Conservation (phyloP, 2,888 invertebrate genomes). For the Octonoba sinensis region DNA sequence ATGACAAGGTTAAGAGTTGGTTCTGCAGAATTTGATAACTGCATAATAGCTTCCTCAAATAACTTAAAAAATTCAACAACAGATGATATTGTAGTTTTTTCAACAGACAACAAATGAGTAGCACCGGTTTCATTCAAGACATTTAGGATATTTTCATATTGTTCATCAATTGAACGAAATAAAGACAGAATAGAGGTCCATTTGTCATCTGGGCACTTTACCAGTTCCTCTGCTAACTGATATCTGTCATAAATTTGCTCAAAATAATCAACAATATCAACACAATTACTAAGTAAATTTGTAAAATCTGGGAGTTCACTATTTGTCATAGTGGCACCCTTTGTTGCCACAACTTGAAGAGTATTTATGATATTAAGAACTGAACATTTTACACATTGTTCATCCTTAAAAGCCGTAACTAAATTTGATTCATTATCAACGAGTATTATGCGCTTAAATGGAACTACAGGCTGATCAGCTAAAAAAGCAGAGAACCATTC, state of each 20-base stretch:
- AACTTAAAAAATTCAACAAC: conserved; percentile 42
- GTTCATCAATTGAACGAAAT: conserved; percentile 43
- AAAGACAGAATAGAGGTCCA: conserved; percentile 50
- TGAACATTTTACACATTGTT: conserved; percentile 37
- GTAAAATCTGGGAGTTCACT: conserved; percentile 51
- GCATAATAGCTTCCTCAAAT: conserved; percentile 56
- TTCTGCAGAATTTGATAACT: conserved; percentile 30
- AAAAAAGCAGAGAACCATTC: conserved; percentile 46
- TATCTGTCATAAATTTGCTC: conserved; percentile 24
- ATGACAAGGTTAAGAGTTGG: conserved; percentile 52
- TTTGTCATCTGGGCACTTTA: conserved; percentile 39
- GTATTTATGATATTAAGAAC: conserved; percentile 31
- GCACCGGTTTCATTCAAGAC: conserved; percentile 35
- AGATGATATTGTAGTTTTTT: conserved; percentile 28
- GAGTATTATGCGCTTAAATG: conserved; percentile 37
- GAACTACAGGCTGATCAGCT: conserved; percentile 48
- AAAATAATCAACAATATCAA: conserved; percentile 39
- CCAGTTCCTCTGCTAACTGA: conserved; percentile 29
- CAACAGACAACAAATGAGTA: conserved; percentile 45
- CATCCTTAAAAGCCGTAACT: conserved; percentile 38
- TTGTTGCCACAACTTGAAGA: conserved; percentile 20
- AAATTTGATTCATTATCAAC: conserved; percentile 45
- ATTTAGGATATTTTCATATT: conserved; percentile 46
- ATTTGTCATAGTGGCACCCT: conserved; percentile 15
- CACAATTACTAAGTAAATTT: conserved; percentile 33